phyloP scores from a whole-genome alignment of 92 coral and sea anemone genomes.

The Zoanthus gigantus region DNA sequence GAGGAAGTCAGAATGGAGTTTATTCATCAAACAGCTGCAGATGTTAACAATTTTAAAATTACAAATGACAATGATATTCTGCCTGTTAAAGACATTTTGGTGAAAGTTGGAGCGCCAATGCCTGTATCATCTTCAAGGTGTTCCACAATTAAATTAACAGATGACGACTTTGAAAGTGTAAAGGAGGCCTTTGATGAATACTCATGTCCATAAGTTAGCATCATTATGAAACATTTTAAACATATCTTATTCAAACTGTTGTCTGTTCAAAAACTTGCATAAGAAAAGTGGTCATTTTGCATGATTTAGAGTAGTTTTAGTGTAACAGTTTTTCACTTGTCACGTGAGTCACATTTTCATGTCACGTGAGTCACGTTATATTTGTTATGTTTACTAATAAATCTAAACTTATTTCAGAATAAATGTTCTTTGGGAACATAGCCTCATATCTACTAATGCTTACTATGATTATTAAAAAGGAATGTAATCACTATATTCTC shows the following conservation, averaged over 20 bases:
- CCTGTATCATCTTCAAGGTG: conserved; percentile 58
- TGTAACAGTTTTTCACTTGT: conserved; percentile 53
- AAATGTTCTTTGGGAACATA: conserved; percentile 33
- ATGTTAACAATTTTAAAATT: conserved; percentile 42
- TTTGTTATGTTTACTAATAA: conserved; percentile 29
- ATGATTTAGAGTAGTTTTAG: conserved; percentile 34
- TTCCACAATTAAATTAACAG: conserved; percentile 50
- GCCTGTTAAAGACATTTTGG: conserved; percentile 44
- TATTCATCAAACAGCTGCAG: conserved; percentile 55
- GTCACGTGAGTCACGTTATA: conserved; percentile 44
- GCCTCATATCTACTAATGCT: conserved; percentile 26
- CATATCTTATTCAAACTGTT: conserved; percentile 29
- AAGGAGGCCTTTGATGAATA: conserved; percentile 43
- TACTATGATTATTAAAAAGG: conserved; percentile 28
- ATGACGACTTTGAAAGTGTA: conserved; percentile 36
- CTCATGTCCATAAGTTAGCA: conserved; percentile 23
- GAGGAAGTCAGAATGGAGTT: conserved; percentile 56
- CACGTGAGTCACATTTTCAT: conserved; percentile 66
- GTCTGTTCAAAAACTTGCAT: conserved; percentile 42
- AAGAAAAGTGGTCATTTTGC: conserved; percentile 49
- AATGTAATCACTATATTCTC: conserved; percentile 30
- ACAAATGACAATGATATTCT: conserved; percentile 52
- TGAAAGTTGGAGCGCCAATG: conserved; percentile 44
- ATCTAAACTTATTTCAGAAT: conserved; percentile 39
- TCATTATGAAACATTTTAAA: conserved; percentile 17